A percentile compares a stretch with the other conserved stretches of the same genome.
Evolutionary conservation across 2,888 invertebrate species (phyloP).

Genomic region (Poecilus cupreus): DNA sequence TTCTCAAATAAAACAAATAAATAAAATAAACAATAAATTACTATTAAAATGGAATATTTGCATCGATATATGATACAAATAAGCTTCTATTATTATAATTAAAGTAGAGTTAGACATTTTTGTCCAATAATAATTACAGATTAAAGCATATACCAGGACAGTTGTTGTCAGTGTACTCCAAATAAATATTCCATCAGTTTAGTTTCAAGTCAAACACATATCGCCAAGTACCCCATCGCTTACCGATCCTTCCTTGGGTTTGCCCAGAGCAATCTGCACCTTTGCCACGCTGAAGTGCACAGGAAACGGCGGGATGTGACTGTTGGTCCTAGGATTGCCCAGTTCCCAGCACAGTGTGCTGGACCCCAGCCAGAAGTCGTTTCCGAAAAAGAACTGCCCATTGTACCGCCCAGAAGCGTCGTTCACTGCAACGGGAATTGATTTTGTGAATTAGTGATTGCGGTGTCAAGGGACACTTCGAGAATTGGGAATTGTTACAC

Average conservation of each 20-base stretch:
- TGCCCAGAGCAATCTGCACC: constrained; percentile 62
- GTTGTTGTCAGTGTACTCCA: too few relatives aligned
- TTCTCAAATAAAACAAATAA: too few relatives aligned
- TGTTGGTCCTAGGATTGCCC: constrained; percentile 74
- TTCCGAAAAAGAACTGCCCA: constrained; percentile 85
- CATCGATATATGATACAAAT: too few relatives aligned
- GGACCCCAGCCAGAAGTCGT: constrained; percentile 89
- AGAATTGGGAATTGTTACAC: not conserved
- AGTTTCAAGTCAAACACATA: not conserved
- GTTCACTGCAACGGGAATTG: constrained; percentile 76
- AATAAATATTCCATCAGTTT: too few relatives aligned
- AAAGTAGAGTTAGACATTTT: too few relatives aligned
- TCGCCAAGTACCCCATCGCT: not conserved
- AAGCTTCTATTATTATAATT: too few relatives aligned
- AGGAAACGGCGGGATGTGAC: constrained; percentile 76
- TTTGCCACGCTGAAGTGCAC: constrained; percentile 78
- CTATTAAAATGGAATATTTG: too few relatives aligned
- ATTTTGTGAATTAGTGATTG: not conserved
- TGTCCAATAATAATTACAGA: too few relatives aligned
- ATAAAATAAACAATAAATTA: too few relatives aligned
- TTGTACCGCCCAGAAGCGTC: constrained; percentile 89
- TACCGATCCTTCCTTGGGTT: not conserved
- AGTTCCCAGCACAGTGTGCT: constrained; percentile 81
- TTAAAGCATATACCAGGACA: too few relatives aligned
- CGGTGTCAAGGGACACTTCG: too few relatives aligned